Base-by-base conservation (phyloP, 2,113 vertebrate genomes). In the Heloderma charlesbogerti region DNA sequence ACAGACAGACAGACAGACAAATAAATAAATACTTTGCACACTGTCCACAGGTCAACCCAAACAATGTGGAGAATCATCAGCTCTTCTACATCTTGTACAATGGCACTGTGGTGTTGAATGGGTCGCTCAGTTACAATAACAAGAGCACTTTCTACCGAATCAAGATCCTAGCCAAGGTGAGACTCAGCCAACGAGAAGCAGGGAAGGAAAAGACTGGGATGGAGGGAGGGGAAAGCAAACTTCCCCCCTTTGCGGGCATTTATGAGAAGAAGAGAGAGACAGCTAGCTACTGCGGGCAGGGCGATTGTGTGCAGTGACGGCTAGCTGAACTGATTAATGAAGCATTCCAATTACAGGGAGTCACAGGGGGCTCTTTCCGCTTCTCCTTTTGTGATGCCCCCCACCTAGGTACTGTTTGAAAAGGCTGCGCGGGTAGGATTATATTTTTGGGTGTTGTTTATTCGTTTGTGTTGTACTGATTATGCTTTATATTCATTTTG, bases 101-200 rank as follows among this genome's bases (percentile, higher is more conserved):
- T 12, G 98, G 98, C 78, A 54, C 85, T 0, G 96, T 99, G 75
- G 67, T 2, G 15, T 94, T 99, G 91, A 89, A 0, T 0, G 96
- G 93, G 81, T 1, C 0, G 2, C 95, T 99, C 57, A 97, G 96
- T 94, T 98, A 97, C 88, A 98, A 96, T 40, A 93, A 84, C 74
- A 95, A 98, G 95, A 98, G 97, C 66, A 95, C 95, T 67, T 98
- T 96, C 95, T 99, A 99, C 91, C 97, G 98, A 84, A 91, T 99
- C 87, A 90, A 88, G 88, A 94, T 98, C 71, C 84, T 15, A 1
- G 97, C 97, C 63, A 94, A 69, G 40, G 98, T 98, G 95, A 98
- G 97, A 96, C 82, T 82, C 27, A 1, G 48, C 60, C 4, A 57
- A 18, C 71, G 51, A 67, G 16, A 54, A 9, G 20, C 18, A 43